Evolutionary conservation across 2,797 vertebrate genomes (phyloP), one percentile per base, ranked within the genome.

Genomic region (Kryptopterus vitreolus): DNA sequence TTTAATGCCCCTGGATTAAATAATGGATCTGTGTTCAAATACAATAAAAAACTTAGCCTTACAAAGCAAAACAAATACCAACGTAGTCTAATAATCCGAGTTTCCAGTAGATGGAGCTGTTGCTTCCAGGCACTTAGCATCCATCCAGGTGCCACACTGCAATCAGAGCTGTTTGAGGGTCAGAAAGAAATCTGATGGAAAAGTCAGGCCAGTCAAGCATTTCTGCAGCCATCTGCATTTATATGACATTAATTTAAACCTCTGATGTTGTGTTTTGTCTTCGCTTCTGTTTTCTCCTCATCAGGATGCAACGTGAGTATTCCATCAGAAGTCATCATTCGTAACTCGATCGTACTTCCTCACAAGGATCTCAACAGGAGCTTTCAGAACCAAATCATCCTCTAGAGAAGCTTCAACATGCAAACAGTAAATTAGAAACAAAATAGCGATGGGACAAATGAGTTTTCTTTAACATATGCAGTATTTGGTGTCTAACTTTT

Each of bases 311-410:
- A 98, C 0, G 98, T 99, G 84, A 96, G 93, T 71, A 99, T 99
- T 85, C 98, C 98, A 0, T 95, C 96, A 0, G 98, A 99, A 90
- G 97, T 99, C 0, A 96, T 99, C 81, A 96, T 99, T 86, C 95
- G 99, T 84, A 99, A 99, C 92, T 96, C 98, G 0, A 99, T 99
- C 43, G 98, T 99, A 83, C 95, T 99, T 83, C 98, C 98, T 66
- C 98, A 99, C 93, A 99, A 99, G 93, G 98, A 99, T 89, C 94
- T 99, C 81, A 98, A 98, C 91, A 95, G 96, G 57, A 96, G 97
- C 92, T 99, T 98, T 92, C 99, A 98, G 92, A 99, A 99, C 90
- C 97, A 99, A 92, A 99, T 99, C 86, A 99, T 99, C 87, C 93
- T 99, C 84, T 99, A 93, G 87, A 80, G 81, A 72, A 53, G 29